Percentiles rank a stretch among this genome's conserved stretches.
Conservation (phyloP, 2,888 invertebrate species). For the Lepidochrysops patricia region DNA sequence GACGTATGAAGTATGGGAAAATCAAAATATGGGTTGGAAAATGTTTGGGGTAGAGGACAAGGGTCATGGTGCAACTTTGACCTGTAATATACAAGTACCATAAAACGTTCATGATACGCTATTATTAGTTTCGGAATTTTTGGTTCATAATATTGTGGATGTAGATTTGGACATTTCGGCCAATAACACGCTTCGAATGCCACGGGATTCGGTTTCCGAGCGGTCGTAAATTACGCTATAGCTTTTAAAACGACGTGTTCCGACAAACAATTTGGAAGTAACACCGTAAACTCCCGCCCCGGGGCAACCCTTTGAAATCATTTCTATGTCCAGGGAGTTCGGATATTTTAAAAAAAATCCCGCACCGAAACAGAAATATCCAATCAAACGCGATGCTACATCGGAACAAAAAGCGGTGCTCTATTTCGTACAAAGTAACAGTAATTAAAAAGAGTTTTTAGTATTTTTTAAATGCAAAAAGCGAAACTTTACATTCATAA, state of each 20-base stretch:
- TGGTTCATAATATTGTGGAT: no score
- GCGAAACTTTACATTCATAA: constrained; percentile 1
- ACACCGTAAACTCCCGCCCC: background rate
- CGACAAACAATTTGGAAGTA: background rate
- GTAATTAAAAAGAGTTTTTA: constrained; percentile 1
- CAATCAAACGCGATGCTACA: constrained; percentile 5
- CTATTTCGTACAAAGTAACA: background rate
- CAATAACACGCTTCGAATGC: background rate
- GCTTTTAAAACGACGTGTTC: background rate
- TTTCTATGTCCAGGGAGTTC: background rate
- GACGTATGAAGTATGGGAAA: no score
- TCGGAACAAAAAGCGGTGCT: background rate
- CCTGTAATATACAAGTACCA: no score
- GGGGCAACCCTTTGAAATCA: background rate
- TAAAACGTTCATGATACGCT: no score
- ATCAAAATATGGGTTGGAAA: no score
- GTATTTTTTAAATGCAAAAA: background rate
- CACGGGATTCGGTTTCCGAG: background rate
- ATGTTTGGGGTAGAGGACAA: no score
- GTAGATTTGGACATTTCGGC: no score
- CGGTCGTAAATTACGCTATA: background rate
- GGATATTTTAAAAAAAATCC: background rate
- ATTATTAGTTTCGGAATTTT: no score
- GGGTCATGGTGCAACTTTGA: no score
- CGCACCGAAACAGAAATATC: background rate